Evolutionary conservation across 1,140 invertebrate species (phyloP), one percentile per base, ranked within the genome.

Genomic region (Drosophila melanogaster): DNA sequence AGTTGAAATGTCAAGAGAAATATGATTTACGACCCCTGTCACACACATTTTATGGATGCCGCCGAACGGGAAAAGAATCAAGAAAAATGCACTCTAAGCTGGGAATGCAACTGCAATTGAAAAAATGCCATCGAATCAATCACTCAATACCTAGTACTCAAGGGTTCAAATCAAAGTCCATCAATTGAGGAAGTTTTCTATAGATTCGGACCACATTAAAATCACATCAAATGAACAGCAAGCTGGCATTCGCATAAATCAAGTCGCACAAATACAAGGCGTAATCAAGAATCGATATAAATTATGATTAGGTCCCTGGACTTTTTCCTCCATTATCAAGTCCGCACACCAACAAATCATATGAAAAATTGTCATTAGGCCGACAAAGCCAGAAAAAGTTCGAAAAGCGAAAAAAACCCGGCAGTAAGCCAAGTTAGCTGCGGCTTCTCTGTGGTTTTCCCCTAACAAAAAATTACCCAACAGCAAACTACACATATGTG

Each of bases 351-450:
- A 74, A 50, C 69, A 81, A 84, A 77, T 65, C 71, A 73, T 77
- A 80, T 84, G 79, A 87, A 79, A 86, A 86, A 86, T 81, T 86
- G 81, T 86, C 81, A 87, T 86, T 81, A 86, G 83, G 78, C 73
- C 74, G 50, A 37, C 35, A 51, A 49, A 33, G 33, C 49, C 43
- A 51, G 8, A 47, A 64, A 58, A 76, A 76, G 49, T 59, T 67
- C 43, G 35, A 30, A 33, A 33, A 55, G 55, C 44, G 65, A 69
- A 30, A 62, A 38, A 69, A 62, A 62, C 3, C 24, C 24, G 35
- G 47, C 64, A 72, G 30, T 62, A 80, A 70, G 66, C 70, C 61
- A 86, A 81, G 73, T 81, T 81, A 49, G 71, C 60, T 50, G 70
- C 19, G 79, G 80, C 62, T 83, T 84, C 60, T 40, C 46, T 67